These are phyloP conservation scores for Pilophorus perplexus DNA, from an alignment of 2,888 invertebrate species.

Conservation along the genomic window DNA sequence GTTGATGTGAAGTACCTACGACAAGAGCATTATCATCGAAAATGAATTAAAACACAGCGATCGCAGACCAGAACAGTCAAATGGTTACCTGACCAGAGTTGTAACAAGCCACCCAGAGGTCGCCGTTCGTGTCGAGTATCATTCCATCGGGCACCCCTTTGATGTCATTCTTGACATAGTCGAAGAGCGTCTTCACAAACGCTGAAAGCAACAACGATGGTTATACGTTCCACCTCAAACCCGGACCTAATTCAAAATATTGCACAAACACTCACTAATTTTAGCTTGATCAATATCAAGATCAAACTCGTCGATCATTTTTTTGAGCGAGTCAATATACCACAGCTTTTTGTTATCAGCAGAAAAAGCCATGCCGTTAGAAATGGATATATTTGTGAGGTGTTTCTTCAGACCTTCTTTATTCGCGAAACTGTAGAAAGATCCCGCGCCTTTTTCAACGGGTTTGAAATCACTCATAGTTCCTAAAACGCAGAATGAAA, in stretches of 20 bases:
- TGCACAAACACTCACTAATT: constrained; percentile 60
- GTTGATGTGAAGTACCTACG: constrained; percentile 57
- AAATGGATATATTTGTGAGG: constrained; percentile 58
- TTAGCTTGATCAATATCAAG: constrained; percentile 66
- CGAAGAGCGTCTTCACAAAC: constrained; percentile 54
- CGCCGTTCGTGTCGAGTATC: constrained; percentile 58
- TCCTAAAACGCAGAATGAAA: too few relatives aligned
- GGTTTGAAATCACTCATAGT: constrained; percentile 47
- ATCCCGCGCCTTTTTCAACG: constrained; percentile 57
- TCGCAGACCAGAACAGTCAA: too few relatives aligned
- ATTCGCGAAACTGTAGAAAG: constrained; percentile 51
- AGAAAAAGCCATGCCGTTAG: constrained; percentile 80
- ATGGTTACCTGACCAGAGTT: constrained; percentile 52
- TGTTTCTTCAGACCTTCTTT: constrained; percentile 50
- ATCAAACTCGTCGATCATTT: constrained; percentile 63
- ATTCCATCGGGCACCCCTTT: constrained; percentile 68
- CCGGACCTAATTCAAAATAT: neutral
- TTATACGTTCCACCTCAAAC: neutral
- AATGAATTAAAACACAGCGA: too few relatives aligned
- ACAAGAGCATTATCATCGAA: neutral
- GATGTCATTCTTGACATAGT: constrained; percentile 54
- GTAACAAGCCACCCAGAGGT: constrained; percentile 53
- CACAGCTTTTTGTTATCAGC: constrained; percentile 62
- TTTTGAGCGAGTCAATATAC: constrained; percentile 55
- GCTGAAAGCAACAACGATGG: neutral